phyloP scores from a whole-genome alignment of 2,113 vertebrate genomes.

The Eulemur rufifrons region DNA sequence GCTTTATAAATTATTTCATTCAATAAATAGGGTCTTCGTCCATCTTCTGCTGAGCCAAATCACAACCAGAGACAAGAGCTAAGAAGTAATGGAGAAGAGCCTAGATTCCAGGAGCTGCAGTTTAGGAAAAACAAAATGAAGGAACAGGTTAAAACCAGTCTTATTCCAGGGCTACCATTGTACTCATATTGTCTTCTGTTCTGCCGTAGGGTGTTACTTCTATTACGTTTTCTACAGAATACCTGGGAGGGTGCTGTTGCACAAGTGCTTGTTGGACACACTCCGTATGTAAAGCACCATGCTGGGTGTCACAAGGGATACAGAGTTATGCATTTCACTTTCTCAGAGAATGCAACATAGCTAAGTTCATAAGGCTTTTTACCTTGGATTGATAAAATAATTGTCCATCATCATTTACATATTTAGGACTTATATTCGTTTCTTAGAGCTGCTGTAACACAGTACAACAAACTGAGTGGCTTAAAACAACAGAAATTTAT shows the following conservation, averaged over 20 bases:
- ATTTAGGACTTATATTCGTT: background rate
- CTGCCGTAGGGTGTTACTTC: rapidly evolving
- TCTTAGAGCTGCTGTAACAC: background rate
- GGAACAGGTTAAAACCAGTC: slow-evolving; percentile 79
- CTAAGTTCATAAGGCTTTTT: background rate
- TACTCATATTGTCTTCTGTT: background rate
- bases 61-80: slow-evolving; percentile 54
- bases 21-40: slow-evolving; percentile 89
- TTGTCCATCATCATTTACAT: background rate
- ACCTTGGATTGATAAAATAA: background rate
- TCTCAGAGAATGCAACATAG: background rate
- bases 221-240: rapidly evolving
- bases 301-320: background rate
- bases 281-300: rapidly evolving
- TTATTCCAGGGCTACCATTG: background rate
- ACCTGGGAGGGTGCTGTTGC: background rate
- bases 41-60: slow-evolving; percentile 87
- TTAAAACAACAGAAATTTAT: background rate
- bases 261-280: background rate
- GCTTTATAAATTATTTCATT: slow-evolving; percentile 48
- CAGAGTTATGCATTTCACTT: background rate
- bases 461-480: background rate
- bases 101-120: slow-evolving; percentile 51
- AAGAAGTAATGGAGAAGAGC: slow-evolving; percentile 63
- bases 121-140: slow-evolving; percentile 81